phyloP scores from a whole-genome alignment of 2,113 vertebrate genomes.

The Malurus elegans region DNA sequence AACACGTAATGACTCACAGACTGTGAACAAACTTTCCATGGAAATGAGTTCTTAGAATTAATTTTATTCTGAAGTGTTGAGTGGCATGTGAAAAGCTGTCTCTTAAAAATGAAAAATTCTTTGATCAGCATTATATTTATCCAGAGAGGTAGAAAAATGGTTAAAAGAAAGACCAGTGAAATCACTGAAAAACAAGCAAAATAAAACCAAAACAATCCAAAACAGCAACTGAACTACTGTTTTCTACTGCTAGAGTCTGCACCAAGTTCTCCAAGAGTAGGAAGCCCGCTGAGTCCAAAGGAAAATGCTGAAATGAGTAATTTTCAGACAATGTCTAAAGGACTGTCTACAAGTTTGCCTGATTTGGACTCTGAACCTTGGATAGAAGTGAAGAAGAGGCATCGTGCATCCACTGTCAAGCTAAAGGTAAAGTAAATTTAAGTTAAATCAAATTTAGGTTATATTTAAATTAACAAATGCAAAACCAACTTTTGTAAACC shows the following conservation, averaged over 20 bases:
- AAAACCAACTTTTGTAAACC: not conserved
- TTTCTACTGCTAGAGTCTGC: slow-evolving; percentile 75
- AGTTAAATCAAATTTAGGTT: not conserved
- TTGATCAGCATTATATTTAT: not conserved
- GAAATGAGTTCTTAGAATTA: not conserved
- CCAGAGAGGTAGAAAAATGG: not conserved
- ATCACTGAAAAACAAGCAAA: not conserved
- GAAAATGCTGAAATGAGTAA: slow-evolving; percentile 61
- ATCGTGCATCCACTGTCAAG: slow-evolving; percentile 73
- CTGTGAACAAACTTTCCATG: not conserved
- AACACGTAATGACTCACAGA: not conserved
- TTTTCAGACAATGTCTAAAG: slow-evolving; percentile 74
- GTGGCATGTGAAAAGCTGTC: not conserved
- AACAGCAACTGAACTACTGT: slow-evolving; percentile 18
- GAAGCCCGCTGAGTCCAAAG: slow-evolving; percentile 53
- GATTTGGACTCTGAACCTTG: slow-evolving; percentile 85
- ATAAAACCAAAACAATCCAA: not conserved
- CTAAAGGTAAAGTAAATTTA: slow-evolving; percentile 76
- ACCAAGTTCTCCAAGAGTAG: slow-evolving; percentile 75
- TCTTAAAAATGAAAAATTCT: not conserved
- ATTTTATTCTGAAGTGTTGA: not conserved
- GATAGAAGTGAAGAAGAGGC: slow-evolving; percentile 91
- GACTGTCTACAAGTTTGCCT: slow-evolving; percentile 77
- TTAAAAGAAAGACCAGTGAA: slow-evolving; percentile 2
- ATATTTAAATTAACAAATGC: not conserved